Conservation (phyloP, 2,888 invertebrate species). For the Pyrgus malvae region DNA sequence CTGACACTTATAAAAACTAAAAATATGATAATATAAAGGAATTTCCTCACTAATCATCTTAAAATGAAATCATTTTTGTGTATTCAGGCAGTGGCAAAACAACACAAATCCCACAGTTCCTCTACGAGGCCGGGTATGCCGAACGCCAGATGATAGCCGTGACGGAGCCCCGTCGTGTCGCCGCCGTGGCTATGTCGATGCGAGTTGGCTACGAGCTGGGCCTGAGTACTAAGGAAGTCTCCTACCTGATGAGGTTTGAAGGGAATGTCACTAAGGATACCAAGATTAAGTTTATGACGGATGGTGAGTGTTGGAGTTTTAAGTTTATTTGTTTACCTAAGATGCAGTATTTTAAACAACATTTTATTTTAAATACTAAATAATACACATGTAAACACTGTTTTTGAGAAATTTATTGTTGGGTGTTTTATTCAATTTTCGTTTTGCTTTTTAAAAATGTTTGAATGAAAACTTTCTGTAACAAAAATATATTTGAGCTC, state of each 20-base stretch:
- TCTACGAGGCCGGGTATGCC: constrained; percentile 98
- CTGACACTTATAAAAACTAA: too few relatives aligned
- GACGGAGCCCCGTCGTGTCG: constrained; percentile 98
- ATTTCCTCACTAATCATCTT: too few relatives aligned
- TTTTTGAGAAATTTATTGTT: too few relatives aligned
- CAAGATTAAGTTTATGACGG: constrained; percentile 99
- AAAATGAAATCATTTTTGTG: neutral
- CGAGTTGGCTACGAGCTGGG: constrained; percentile 96
- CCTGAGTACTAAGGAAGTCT: constrained; percentile 86
- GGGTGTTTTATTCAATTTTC: too few relatives aligned
- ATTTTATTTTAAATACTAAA: too few relatives aligned
- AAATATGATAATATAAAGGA: too few relatives aligned
- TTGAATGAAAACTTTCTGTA: too few relatives aligned
- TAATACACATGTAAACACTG: too few relatives aligned
- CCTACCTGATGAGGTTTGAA: constrained; percentile 97
- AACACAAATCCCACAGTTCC: constrained; percentile 98
- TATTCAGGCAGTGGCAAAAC: constrained; percentile 94
- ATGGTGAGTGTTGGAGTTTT: constrained; percentile 85
- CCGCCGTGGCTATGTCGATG: constrained; percentile 97
- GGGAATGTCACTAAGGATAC: constrained; percentile 94
- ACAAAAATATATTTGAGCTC: too few relatives aligned
- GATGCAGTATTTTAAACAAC: too few relatives aligned
- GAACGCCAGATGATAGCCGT: constrained; percentile 91
- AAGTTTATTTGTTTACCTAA: too few relatives aligned
- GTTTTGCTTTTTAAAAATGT: too few relatives aligned